A percentile compares a stretch with the other conserved stretches of the same genome.
Conservation (phyloP, 2,113 vertebrate genomes). For the Rhineura floridana region DNA sequence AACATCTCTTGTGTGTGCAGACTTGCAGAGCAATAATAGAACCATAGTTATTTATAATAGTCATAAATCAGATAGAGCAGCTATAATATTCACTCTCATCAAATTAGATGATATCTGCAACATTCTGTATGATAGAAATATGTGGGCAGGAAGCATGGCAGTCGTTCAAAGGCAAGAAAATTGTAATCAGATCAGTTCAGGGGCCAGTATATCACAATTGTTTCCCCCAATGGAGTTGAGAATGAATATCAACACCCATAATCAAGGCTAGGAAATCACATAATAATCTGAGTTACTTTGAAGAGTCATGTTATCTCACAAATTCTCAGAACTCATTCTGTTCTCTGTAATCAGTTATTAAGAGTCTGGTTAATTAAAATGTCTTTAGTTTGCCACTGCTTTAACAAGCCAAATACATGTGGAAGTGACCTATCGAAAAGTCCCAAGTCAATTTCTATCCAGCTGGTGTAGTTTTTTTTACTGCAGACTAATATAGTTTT, state of each 20-base stretch:
- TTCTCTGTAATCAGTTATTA: not conserved
- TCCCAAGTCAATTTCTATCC: not conserved
- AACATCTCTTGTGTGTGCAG: not conserved
- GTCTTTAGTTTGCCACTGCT: not conserved
- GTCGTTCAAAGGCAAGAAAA: conserved; percentile 6
- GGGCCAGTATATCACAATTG: not conserved
- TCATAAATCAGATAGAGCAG: not conserved
- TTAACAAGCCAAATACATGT: not conserved
- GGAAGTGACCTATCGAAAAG: not conserved
- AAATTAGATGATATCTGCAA: not conserved
- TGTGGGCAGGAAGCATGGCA: not conserved
- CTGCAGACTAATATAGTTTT: not conserved
- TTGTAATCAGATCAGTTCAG: not conserved
- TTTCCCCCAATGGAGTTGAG: not conserved
- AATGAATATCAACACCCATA: conserved; percentile 3
- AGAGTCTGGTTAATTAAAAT: not conserved
- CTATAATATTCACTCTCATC: not conserved
- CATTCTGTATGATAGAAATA: not conserved
- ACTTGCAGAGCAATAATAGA: not conserved
- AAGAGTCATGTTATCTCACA: not conserved
- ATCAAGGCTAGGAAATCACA: not conserved
- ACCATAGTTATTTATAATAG: not conserved
- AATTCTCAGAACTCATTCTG: not conserved
- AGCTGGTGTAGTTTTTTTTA: not conserved
- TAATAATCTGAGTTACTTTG: not conserved